Evolutionary conservation across 2,797 vertebrate genomes (phyloP), one percentile per base, ranked within the genome.

Genomic region (Neopelma chrysocephalum): DNA sequence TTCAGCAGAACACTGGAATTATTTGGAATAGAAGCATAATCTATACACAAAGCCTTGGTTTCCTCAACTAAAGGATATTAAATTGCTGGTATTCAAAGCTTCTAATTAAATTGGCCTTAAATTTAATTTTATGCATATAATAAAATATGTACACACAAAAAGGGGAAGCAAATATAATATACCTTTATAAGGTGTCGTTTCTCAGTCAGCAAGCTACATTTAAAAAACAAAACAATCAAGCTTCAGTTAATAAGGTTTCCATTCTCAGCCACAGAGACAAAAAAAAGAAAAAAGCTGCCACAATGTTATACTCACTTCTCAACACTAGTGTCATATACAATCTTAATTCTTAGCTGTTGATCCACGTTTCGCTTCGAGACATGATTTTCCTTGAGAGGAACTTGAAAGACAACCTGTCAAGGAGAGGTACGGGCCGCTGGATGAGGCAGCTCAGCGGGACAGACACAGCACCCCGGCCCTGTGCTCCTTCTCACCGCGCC

Each of bases 261-360:
- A 8, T n/a, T 57, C 38, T 18, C 36, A 36, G 27, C 19, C 6
- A 15, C 0, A 1, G 34, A 8, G 6, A 3, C 0, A 15, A 6
- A 42, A 3, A 60, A 20, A 11, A 14, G 15, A 11, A 9, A 27
- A 12, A 15, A 11, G 4, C 8, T 25, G 18, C 22, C 10, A 15
- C 25, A 26, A 18, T 20, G 3, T 27, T 11, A 11, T 68, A 98
- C 99, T 98, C 96, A 99, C 99, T 98, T 97, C 78, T 99, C 99
- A 29, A 99, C 98, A 20, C 99, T 99, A 96, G 96, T 96, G 97
- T 99, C 99, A 10, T 99, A 99, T 17, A 99, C 91, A 34, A 98
- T 98, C 97, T 98, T 98, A 81, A 99, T 99, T 93, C 98, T 98
- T 47, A 99, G 98, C 87, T 98, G 98, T 6, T 98, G 98, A 75